Evolutionary conservation across 2,113 vertebrate genomes (phyloP), one percentile per base, ranked within the genome.

Genomic region (Dascyllus trimaculatus): DNA sequence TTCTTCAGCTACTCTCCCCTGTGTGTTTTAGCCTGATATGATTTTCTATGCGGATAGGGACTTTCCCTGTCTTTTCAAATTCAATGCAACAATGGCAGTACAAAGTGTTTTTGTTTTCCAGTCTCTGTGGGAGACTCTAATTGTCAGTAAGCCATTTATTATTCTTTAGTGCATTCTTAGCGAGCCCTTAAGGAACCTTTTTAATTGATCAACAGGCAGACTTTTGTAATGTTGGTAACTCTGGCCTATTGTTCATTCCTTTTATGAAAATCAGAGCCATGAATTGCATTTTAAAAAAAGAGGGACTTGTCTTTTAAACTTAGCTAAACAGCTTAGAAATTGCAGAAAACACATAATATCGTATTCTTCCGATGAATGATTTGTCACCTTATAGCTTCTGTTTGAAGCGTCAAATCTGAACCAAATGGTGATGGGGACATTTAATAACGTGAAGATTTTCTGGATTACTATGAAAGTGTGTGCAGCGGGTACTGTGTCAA

Each of bases 401-500:
- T 38, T 48, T 26, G 21, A 52, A 13, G 32, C 18, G 59, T 17
- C 40, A 59, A 32, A 58, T 68, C 8, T 22, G 15, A 62, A 61
- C 32, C 1, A 22, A 82, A 26, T 24, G 22, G 11, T 21, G 53
- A n/a, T 13, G 2, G 40, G 56, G 57, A 57, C 8, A n/a, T 40
- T 51, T 57, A 51, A 60, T 78, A 48, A 58, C 67, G 35, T 69
- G 32, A 61, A 75, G 35, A 62, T 63, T 51, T 60, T 38, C 18
- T 22, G n/a, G 17, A 62, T 73, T 71, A 38, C 53, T 53, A 25
- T 58, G 75, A 66, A 51, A 51, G 17, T 35, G 40, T 22, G 57
- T 11, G 18, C 56, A 52, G 66, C 14, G 18, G 21, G 26, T 32
- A 45, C 48, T 46, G 59, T 65, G 63, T 88, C 73, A 81, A 22